Conservation (phyloP, 2,113 vertebrate genomes). For the Drymodes brunneopygia region DNA sequence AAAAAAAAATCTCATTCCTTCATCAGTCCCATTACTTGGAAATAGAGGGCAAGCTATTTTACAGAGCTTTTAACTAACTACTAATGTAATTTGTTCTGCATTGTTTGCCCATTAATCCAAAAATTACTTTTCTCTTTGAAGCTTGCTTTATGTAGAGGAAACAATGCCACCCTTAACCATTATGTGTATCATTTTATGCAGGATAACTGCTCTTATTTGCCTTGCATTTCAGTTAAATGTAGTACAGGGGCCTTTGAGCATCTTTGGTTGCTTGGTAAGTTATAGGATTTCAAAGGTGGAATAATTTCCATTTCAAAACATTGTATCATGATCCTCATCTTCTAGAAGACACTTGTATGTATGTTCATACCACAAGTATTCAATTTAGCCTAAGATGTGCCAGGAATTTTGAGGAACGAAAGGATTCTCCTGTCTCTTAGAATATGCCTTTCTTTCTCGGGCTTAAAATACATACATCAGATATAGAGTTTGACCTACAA, state of each 20-base stretch:
- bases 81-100: slow-evolving; percentile 67
- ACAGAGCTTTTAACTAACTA: slow-evolving; percentile 59
- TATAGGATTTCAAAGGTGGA: slow-evolving; percentile 11
- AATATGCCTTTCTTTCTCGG: background rate
- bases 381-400: background rate
- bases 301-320: slow-evolving; percentile 9
- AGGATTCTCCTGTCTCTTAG: background rate
- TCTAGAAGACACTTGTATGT: background rate
- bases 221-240: background rate
- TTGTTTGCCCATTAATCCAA: slow-evolving; percentile 62
- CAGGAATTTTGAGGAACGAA: background rate
- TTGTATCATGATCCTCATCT: background rate
- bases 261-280: background rate
- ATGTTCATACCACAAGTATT: background rate
- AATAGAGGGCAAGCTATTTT: slow-evolving; percentile 58
- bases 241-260: background rate
- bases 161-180: slow-evolving; percentile 21
- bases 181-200: background rate
- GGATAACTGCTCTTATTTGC: slow-evolving; percentile 17
- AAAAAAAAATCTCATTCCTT: background rate
- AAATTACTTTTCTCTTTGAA: slow-evolving; percentile 68
- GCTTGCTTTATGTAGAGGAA: slow-evolving; percentile 56
- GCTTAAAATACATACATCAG: background rate
- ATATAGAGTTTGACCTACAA: background rate
- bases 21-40: slow-evolving; percentile 43